These are phyloP conservation scores for Hypanus sabinus DNA, from an alignment of 2,113 vertebrate genomes.

Conservation along the genomic window DNA sequence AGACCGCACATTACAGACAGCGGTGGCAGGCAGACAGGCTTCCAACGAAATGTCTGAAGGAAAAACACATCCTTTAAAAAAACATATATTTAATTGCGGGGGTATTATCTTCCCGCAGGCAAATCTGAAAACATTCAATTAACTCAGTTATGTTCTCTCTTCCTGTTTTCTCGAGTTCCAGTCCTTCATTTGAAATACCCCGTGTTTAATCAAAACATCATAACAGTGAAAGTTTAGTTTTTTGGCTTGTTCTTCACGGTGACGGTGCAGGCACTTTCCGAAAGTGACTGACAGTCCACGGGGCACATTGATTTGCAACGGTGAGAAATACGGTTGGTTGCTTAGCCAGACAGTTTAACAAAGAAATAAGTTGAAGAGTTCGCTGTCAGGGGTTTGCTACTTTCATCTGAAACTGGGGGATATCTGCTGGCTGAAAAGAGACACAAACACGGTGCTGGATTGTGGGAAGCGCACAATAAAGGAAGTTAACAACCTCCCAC, in stretches of 20 bases:
- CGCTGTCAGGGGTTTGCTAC: not conserved
- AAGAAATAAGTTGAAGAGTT: not conserved
- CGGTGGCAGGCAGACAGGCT: not conserved
- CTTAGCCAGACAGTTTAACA: not conserved
- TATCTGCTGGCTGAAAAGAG: not conserved
- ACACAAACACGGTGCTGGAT: constrained; percentile 4
- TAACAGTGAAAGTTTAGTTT: not conserved
- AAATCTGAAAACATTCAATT: not conserved
- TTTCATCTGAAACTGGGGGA: not conserved
- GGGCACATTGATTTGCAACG: not conserved
- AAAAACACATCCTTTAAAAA: not conserved
- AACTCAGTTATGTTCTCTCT: not conserved
- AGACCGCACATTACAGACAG: not conserved
- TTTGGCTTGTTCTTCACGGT: not conserved
- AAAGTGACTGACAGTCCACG: not conserved
- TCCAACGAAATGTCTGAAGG: not conserved
- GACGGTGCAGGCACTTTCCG: not conserved
- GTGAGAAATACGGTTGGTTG: not conserved
- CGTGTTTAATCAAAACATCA: not conserved
- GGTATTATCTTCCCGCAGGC: not conserved
- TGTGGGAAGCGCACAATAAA: not conserved
- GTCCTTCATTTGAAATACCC: not conserved
- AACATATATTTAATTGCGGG: not conserved
- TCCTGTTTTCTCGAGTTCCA: not conserved
- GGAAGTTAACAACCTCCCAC: not conserved